phyloP scores from a whole-genome alignment of 2,113 vertebrate species.

The Paedocypris sp. region DNA sequence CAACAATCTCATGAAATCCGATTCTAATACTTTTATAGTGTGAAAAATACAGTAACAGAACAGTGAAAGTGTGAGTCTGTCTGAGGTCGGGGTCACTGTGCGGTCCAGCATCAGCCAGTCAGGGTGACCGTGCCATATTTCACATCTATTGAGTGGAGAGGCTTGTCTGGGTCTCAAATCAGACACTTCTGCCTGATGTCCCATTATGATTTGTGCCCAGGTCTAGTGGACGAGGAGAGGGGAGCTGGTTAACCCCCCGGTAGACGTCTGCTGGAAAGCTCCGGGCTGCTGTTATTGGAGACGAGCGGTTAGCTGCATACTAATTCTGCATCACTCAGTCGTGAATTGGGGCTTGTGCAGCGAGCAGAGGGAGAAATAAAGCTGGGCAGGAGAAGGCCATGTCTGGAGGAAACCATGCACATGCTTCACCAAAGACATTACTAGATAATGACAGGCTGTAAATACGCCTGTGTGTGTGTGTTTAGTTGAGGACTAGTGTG shows the following conservation, averaged over 20 bases:
- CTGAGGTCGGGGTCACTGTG: too few relatives aligned
- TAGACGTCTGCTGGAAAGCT: slow-evolving; percentile 24
- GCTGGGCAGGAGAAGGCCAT: not conserved
- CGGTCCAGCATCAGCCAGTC: too few relatives aligned
- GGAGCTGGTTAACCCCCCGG: slow-evolving; percentile 36
- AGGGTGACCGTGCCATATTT: slow-evolving; percentile 24
- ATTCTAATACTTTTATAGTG: too few relatives aligned
- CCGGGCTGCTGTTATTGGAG: slow-evolving; percentile 43
- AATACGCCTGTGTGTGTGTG: too few relatives aligned
- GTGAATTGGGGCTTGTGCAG: slow-evolving; percentile 30
- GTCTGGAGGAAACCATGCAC: slow-evolving; percentile 13
- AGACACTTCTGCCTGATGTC: slow-evolving; percentile 53
- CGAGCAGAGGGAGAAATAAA: slow-evolving; percentile 30
- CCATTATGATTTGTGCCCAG: slow-evolving; percentile 56
- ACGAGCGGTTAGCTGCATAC: slow-evolving; percentile 49
- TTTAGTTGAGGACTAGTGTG: too few relatives aligned
- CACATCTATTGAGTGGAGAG: slow-evolving; percentile 24
- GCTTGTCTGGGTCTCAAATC: slow-evolving; percentile 43
- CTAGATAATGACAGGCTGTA: too few relatives aligned
- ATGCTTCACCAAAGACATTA: slow-evolving; percentile 37
- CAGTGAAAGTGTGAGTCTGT: too few relatives aligned
- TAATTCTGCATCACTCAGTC: slow-evolving; percentile 52
- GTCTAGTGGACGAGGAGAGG: slow-evolving; percentile 39
- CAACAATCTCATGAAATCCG: too few relatives aligned
- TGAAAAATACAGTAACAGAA: too few relatives aligned